Base-by-base conservation (phyloP, 2,113 vertebrate species). In the Merops nubicus region DNA sequence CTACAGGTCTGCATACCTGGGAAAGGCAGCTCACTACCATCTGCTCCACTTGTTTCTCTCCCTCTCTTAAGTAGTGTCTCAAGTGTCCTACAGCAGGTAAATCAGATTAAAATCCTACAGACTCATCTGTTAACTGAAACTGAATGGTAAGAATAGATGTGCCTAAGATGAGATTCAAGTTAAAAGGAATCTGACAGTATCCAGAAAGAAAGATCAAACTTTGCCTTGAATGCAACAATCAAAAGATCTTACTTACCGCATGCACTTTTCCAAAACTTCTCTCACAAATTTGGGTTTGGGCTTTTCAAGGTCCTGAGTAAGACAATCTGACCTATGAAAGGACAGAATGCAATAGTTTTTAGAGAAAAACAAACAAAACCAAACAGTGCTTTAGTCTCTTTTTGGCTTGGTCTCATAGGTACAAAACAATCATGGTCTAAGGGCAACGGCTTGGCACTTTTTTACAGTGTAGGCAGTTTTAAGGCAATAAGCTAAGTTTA, bases 281-380 rank as follows among this genome's bases (percentile, higher is more conserved):
- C 98, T 99, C 81, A 99, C 99, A 98, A 99, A 99, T 95, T 99
- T 99, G 81, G 99, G 99, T 85, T 99, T 99, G 75, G 99, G 99
- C 85, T 98, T 99, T 45, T 99, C 99, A 38, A 96, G 96, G 93
- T 99, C 99, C 96, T 99, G 88, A 33, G 99, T 96, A 97, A 99
- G 98, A 97, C 99, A 99, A 95, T 99, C 99, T 80, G 99, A 98
- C 99, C 99, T 99, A 88, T 56, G 22, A 22, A 94, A 93, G 19
- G 45, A 88, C 18, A 96, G 16, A 95, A 95, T 7, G 8, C 0
- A 0, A 70, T 1, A 25, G 57, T 25, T 75, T 94, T 95, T 64
- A 94, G 72, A 47, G 63, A 67, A 84, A 72, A 9, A 47, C 54
- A 69, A 62, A 84, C 68, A 9, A 47, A 63, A 73, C 62, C 70